These are phyloP conservation scores for Peromyscus melanophrys DNA, from an alignment of 2,797 vertebrate genomes.

Conservation along the genomic window DNA sequence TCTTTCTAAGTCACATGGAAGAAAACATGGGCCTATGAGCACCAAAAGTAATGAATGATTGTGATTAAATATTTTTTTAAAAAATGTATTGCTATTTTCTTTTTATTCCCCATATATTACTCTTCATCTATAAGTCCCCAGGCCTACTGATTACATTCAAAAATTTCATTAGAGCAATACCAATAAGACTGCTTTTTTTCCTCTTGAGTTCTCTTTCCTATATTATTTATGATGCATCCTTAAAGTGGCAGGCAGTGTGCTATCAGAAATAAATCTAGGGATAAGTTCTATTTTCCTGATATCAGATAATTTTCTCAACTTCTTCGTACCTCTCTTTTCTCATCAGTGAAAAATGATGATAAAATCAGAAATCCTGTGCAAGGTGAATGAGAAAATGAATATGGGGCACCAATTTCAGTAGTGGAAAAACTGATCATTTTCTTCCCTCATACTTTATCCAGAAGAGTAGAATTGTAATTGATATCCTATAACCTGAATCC, in stretches of 20 bases:
- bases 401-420: neutral
- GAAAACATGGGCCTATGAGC: neutral
- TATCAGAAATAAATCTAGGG: constrained; percentile 1
- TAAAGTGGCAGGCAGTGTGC: neutral
- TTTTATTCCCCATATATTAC: neutral
- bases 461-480: neutral
- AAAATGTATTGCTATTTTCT: neutral
- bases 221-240: neutral
- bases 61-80: neutral
- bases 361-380: neutral
- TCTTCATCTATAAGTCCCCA: neutral
- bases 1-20: constrained; percentile 34
- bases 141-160: neutral
- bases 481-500: neutral
- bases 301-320: neutral
- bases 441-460: neutral
- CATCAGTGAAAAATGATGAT: neutral
- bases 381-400: neutral
- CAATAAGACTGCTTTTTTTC: neutral
- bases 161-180: neutral
- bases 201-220: neutral
- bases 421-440: neutral
- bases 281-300: constrained; percentile 14
- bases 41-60: neutral
- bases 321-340: neutral